Conservation (phyloP, 2,888 invertebrate genomes). For the Lacanobia oleracea region DNA sequence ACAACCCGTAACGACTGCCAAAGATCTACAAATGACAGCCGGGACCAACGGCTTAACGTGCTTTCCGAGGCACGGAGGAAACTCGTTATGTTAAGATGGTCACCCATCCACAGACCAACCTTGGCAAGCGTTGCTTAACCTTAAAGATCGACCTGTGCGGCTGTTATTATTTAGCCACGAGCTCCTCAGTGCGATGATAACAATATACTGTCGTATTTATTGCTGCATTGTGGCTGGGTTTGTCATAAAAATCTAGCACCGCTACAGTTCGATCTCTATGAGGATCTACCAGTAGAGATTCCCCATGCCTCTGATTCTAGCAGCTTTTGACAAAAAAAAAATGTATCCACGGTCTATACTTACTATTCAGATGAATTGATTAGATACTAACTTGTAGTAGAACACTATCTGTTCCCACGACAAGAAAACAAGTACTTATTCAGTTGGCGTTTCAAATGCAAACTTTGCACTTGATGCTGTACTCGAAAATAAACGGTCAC, state of each 20-base stretch:
- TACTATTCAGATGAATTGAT: neutral
- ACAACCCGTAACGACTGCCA: too few relatives aligned
- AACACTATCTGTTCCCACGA: neutral
- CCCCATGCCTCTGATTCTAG: neutral
- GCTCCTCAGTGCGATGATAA: neutral
- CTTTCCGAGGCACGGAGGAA: too few relatives aligned
- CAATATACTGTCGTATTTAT: neutral
- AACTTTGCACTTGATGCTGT: neutral
- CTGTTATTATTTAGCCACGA: too few relatives aligned
- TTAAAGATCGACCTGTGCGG: too few relatives aligned
- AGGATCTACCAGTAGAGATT: neutral
- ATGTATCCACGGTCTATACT: neutral
- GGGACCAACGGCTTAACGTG: too few relatives aligned
- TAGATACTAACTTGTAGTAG: neutral
- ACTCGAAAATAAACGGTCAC: constrained; percentile 4
- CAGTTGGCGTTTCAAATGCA: constrained; percentile 10
- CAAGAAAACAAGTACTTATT: constrained; percentile 19
- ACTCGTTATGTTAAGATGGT: too few relatives aligned
- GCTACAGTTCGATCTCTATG: neutral
- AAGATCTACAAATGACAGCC: too few relatives aligned
- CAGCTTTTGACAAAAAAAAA: neutral
- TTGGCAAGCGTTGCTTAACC: too few relatives aligned
- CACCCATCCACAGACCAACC: too few relatives aligned
- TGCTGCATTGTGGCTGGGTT: too few relatives aligned
- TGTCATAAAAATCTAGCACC: neutral